Percentiles rank a stretch among this genome's conserved stretches.
phyloP scores from a whole-genome alignment of 2,888 invertebrate species.

The Fragum whitleyi region DNA sequence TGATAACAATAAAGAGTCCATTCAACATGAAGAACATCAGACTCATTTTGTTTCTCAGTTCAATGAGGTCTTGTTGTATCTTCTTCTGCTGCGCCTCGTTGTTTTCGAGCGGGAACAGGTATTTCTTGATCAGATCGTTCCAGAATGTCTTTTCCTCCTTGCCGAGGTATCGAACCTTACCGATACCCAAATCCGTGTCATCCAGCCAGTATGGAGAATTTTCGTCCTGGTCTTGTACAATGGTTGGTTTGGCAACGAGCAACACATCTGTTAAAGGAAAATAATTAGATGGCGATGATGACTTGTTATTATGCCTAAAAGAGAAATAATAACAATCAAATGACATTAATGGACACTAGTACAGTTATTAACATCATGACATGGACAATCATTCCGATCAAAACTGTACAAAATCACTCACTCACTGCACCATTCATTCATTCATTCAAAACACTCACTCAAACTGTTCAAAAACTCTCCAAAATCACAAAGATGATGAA shows the following conservation, averaged over 20 bases:
- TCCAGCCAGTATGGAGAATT: constrained; percentile 97
- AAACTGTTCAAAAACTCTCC: too few species aligned
- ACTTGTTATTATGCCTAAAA: too few species aligned
- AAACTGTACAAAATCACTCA: too few species aligned
- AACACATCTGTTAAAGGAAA: not conserved
- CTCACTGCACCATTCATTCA: too few species aligned
- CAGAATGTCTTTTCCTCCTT: constrained; percentile 94
- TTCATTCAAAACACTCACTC: too few species aligned
- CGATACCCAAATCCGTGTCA: constrained; percentile 94
- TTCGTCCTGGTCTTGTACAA: constrained; percentile 87
- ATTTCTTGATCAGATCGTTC: constrained; percentile 96
- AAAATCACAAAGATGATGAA: too few species aligned
- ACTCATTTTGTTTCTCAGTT: constrained; percentile 93
- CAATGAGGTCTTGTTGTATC: constrained; percentile 88
- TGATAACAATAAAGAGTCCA: constrained; percentile 98
- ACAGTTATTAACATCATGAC: too few species aligned
- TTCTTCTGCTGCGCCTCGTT: constrained; percentile 89
- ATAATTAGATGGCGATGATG: not conserved
- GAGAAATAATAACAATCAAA: too few species aligned
- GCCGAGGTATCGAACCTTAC: constrained; percentile 94
- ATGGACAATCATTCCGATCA: too few species aligned
- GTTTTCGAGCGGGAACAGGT: constrained; percentile 96
- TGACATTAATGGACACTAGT: too few species aligned
- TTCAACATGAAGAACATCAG: constrained; percentile 97
- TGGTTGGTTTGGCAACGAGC: constrained; percentile 55